Conservation (phyloP, 1,140 invertebrate species). For the Globodera ellingtonae region DNA sequence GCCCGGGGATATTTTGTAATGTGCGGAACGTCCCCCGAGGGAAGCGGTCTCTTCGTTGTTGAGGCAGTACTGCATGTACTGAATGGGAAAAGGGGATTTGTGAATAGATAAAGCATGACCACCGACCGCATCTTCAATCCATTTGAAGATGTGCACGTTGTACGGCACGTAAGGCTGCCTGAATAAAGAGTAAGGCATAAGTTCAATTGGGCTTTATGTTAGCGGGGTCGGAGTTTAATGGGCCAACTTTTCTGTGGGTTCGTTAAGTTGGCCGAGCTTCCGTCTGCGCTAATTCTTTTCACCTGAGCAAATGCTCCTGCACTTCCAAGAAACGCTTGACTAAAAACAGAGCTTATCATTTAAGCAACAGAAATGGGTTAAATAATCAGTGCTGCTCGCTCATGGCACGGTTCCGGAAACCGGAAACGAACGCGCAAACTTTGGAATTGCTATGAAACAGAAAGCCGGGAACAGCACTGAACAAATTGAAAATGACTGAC, state of each 20-base stretch:
- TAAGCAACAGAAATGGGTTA: too few relatives aligned
- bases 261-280: too few relatives aligned
- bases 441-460: too few relatives aligned
- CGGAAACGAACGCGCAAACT: too few relatives aligned
- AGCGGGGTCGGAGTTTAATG: neutral
- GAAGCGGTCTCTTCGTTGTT: slow-evolving; percentile 3
- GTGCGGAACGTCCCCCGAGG: slow-evolving; percentile 1
- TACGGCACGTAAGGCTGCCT: slow-evolving; percentile 64
- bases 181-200: neutral
- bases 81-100: neutral
- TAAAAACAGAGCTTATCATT: neutral
- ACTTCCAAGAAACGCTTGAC: slow-evolving; percentile 64
- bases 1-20: neutral
- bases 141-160: slow-evolving; percentile 64
- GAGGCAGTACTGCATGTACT: slow-evolving; percentile 14
- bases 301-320: slow-evolving; percentile 59
- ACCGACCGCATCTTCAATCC: slow-evolving; percentile 59
- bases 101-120: neutral
- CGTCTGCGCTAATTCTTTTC: neutral
- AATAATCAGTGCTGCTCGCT: too few relatives aligned
- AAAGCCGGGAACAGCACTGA: neutral
- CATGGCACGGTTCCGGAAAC: too few relatives aligned
- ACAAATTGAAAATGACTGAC: neutral
- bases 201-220: neutral
- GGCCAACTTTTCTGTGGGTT: neutral